phyloP scores from a whole-genome alignment of 2,888 invertebrate species.

The Carterocephalus palaemon region DNA sequence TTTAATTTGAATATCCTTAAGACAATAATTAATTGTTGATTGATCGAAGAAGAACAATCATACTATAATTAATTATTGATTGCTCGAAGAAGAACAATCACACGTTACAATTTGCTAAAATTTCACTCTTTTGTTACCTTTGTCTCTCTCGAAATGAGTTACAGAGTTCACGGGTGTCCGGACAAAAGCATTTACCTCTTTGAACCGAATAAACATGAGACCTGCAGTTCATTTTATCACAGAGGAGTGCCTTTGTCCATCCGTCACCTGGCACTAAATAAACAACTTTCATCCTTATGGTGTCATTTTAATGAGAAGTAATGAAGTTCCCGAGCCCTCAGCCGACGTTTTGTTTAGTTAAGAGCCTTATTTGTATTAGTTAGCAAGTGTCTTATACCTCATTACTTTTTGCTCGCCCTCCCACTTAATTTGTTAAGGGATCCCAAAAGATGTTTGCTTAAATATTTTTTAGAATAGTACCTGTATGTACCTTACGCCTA shows the following conservation, averaged over 20 bases:
- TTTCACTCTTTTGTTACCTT: constrained; percentile 14
- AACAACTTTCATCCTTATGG: constrained; percentile 67
- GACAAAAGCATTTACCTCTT: constrained; percentile 25
- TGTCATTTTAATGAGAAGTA: constrained; percentile 72
- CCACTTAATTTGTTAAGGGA: constrained; percentile 18
- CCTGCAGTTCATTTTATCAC: constrained; percentile 44
- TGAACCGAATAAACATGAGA: constrained; percentile 42
- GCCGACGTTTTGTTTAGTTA: constrained; percentile 66
- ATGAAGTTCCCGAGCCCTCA: constrained; percentile 64
- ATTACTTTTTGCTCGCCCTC: constrained; percentile 32
- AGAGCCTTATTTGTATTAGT: constrained; percentile 73
- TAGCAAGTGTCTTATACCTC: constrained; percentile 59
- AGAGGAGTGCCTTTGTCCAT: constrained; percentile 59
- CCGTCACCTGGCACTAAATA: constrained; percentile 68
- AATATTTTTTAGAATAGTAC: constrained; percentile 15
- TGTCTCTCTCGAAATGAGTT: constrained; percentile 9
- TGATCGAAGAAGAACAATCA: no score
- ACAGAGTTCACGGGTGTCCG: constrained; percentile 5
- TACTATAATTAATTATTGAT: background rate
- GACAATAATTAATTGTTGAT: background rate
- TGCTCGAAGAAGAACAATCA: background rate
- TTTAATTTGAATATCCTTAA: no score
- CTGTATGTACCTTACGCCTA: no score
- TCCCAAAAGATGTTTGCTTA: constrained; percentile 16
- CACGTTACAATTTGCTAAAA: constrained; percentile 2